Evolutionary conservation across 1,140 invertebrate species (phyloP).

Genomic region (Triops longicaudatus): DNA sequence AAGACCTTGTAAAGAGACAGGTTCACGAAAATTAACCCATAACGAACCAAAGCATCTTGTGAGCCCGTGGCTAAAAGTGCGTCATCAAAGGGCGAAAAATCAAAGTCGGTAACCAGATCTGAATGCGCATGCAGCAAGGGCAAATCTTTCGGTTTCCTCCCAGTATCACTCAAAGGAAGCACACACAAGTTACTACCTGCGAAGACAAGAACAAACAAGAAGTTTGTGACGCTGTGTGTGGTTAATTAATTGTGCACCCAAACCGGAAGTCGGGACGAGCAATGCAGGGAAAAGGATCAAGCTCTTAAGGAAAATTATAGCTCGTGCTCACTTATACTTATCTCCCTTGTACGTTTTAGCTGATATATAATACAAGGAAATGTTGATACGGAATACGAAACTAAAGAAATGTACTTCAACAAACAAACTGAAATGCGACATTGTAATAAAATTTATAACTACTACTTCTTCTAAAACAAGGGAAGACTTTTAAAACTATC

Average conservation of each 20-base stretch:
- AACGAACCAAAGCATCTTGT: slow-evolving; percentile 70
- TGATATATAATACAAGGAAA: no score
- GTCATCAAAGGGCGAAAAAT: slow-evolving; percentile 91
- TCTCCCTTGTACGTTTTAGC: no score
- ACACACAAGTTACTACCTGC: slow-evolving; percentile 75
- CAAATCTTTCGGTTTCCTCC: slow-evolving; percentile 74
- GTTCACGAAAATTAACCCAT: not conserved
- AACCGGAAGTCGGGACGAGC: not conserved
- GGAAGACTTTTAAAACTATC: no score
- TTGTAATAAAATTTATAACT: no score
- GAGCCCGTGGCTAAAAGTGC: slow-evolving; percentile 80
- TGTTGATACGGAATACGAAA: no score
- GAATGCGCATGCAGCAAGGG: slow-evolving; percentile 72
- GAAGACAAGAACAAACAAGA: slow-evolving; percentile 24
- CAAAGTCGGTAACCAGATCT: slow-evolving; percentile 88
- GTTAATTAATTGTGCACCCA: not conserved
- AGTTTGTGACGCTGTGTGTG: not conserved
- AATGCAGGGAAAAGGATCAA: not conserved
- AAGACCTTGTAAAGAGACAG: not conserved
- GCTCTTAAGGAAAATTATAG: not conserved
- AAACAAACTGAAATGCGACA: no score
- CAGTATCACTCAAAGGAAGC: slow-evolving; percentile 72
- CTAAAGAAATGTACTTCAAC: no score
- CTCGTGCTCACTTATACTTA: not conserved
- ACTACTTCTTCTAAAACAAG: no score